Percentiles rank a stretch among this genome's conserved stretches.
Evolutionary conservation across 2,888 invertebrate genomes (phyloP).

Genomic region (Neelides folsomi): DNA sequence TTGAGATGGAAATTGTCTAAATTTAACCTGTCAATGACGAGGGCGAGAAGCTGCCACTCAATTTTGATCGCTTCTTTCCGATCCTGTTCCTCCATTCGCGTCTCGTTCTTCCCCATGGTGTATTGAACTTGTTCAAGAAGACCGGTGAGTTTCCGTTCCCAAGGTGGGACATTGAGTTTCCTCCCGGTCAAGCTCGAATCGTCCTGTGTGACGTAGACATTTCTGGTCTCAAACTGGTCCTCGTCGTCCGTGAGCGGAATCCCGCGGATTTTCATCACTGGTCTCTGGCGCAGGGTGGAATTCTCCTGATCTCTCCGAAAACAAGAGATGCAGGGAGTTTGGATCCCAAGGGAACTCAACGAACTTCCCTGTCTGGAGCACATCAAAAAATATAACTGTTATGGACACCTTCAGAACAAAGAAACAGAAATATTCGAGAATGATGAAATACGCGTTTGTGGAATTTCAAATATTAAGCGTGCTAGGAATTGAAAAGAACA

Average conservation of each 20-base stretch:
- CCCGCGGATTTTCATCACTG: conserved; percentile 26
- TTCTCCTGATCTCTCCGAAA: too few relatives aligned
- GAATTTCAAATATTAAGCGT: too few relatives aligned
- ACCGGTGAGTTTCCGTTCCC: conserved; percentile 41
- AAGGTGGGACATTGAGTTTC: conserved; percentile 8
- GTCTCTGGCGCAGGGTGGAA: conserved; percentile 3
- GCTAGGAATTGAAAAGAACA: too few relatives aligned
- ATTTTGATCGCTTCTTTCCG: conserved; percentile 41
- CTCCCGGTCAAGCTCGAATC: conserved; percentile 14
- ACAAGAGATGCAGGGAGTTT: too few relatives aligned
- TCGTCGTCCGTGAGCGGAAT: conserved; percentile 14
- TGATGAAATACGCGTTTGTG: too few relatives aligned
- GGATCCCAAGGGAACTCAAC: too few relatives aligned
- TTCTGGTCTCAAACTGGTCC: background rate
- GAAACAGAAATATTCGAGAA: too few relatives aligned
- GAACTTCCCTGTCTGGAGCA: too few relatives aligned
- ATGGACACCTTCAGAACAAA: too few relatives aligned
- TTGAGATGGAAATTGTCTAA: conserved; percentile 39
- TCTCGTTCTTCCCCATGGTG: conserved; percentile 43
- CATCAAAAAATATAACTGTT: too few relatives aligned
- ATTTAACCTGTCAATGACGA: conserved; percentile 41
- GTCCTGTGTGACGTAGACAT: conserved; percentile 9
- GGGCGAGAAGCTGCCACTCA: conserved; percentile 44
- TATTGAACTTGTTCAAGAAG: conserved; percentile 43
- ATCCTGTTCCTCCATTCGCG: conserved; percentile 43